These are phyloP conservation scores for Xenopus laevis DNA, from an alignment of 2,113 vertebrate genomes.

Conservation along the genomic window DNA sequence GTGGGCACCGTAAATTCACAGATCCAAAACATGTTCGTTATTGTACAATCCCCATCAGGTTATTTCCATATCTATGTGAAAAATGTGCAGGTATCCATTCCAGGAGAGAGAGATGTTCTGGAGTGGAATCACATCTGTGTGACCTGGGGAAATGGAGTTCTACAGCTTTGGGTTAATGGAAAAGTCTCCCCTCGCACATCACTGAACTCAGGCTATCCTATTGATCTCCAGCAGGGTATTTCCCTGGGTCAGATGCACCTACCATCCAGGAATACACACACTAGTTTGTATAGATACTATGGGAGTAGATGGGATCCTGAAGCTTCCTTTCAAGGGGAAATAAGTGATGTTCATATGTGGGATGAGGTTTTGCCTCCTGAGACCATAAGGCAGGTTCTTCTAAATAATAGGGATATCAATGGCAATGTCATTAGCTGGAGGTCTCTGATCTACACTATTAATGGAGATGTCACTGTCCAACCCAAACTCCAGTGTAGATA, in stretches of 20 bases:
- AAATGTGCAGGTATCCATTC: accelerated
- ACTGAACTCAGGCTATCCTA: not conserved
- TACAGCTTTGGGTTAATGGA: conserved; percentile 56
- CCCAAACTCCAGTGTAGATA: not conserved
- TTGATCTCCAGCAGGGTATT: too few relatives aligned
- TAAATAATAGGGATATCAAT: accelerated
- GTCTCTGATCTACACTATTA: not conserved
- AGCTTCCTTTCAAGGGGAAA: conserved; percentile 43
- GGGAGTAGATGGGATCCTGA: too few relatives aligned
- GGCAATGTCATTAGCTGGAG: conserved; percentile 11
- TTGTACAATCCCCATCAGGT: too few relatives aligned
- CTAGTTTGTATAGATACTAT: too few relatives aligned
- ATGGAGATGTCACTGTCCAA: not conserved
- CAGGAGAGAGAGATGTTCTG: accelerated
- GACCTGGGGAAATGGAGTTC: conserved; percentile 55
- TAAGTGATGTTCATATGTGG: conserved; percentile 13
- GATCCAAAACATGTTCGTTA: too few relatives aligned
- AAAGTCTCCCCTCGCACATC: conserved; percentile 48
- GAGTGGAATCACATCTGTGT: conserved; percentile 52
- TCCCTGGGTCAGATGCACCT: conserved; percentile 33
- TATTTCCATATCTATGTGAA: not conserved
- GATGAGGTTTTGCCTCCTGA: accelerated
- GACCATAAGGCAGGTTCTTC: accelerated
- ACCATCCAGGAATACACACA: too few relatives aligned
- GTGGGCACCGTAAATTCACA: too few relatives aligned